Base-by-base conservation (phyloP, 2,888 invertebrate species). In the Andrena camellia region DNA sequence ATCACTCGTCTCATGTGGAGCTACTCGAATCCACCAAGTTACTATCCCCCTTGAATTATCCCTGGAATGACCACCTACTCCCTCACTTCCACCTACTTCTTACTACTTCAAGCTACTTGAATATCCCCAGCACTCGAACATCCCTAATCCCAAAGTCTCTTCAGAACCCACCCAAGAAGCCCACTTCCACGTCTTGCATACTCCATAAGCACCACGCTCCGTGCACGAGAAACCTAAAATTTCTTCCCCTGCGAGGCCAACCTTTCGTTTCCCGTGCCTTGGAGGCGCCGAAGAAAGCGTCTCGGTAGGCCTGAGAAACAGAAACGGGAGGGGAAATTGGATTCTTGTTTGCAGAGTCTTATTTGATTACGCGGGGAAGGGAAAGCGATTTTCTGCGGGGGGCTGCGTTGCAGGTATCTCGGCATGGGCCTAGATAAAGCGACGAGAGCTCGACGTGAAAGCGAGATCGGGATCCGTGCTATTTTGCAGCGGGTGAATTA, bases 271-370 rank as follows among this genome's bases (percentile, higher is more conserved):
- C 69, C 69, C 54, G 54, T 42, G 29, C 66, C 59, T 63, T 23
- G 17, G 29, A 42, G 69, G 35, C 50, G 42, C 71, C 67, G 66
- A 73, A 77, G 79, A 75, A 75, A 66, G 63, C 66, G 68, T 69
- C 66, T 69, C 66, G 62, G 48, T 50, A 57, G 74, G 70, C 35
- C 20, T 42, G 69, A 20, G 31, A 62, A 48, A n/a, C 17, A 2
- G 71, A 33, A 62, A 29, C 57, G 35, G 48, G 72, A 73, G 75
- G 42, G 42, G 84, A 85, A 85, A 88, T 88, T 83, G 86, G 81
- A 88, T 88, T 86, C 86, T 81, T 83, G 78, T 87, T 86, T 84
- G 82, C 77, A 26, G 79, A 86, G 82, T 84, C 82, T 84, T 84
- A 84, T 86, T 86, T 86, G 81, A 86, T 86, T 84, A 82, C 79